Evolutionary conservation across 2,113 vertebrate species (phyloP).

Genomic region (Uria aalge): DNA sequence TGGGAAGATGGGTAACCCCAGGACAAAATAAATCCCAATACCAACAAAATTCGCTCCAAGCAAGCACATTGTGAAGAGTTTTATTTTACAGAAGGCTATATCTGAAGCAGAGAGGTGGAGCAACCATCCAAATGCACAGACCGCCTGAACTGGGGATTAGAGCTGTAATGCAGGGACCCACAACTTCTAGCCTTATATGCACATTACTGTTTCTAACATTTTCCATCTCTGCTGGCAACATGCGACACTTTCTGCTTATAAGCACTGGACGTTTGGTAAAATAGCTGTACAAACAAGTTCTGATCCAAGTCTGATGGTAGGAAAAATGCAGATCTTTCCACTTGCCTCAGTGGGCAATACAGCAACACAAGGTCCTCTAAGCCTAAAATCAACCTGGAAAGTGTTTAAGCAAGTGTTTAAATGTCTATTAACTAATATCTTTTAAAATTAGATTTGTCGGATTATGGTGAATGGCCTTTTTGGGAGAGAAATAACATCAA

Average conservation of each 20-base stretch:
- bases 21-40: background rate
- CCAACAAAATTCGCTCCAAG: background rate
- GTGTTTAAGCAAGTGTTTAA: background rate
- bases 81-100: background rate
- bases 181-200: background rate
- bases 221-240: background rate
- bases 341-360: background rate
- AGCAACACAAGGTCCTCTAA: background rate
- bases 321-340: background rate
- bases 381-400: background rate
- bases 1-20: background rate
- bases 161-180: background rate
- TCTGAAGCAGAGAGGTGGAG: background rate
- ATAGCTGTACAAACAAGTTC: background rate
- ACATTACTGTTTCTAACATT: background rate
- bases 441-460: background rate
- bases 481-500: background rate
- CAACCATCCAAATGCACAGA: background rate
- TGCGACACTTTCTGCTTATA: background rate
- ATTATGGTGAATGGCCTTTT: background rate
- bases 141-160: fast-evolving
- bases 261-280: background rate
- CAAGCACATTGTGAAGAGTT: background rate
- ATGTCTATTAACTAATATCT: background rate
- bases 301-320: background rate